phyloP scores from a whole-genome alignment of 2,797 vertebrate genomes.

The Notolabrus celidotus region DNA sequence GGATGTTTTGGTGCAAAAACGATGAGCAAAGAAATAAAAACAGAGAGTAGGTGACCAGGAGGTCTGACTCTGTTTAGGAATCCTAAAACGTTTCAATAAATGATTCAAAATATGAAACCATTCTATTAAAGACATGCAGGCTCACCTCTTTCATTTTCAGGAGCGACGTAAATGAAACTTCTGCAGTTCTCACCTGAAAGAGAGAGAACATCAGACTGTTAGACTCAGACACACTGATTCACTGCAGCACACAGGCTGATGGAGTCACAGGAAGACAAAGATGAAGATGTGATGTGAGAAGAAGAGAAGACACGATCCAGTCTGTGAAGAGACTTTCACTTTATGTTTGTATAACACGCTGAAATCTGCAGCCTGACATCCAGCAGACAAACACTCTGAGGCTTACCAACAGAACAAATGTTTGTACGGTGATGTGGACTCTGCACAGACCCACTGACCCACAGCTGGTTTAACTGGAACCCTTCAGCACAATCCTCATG shows the following conservation, averaged over 20 bases:
- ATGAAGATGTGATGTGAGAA: slow-evolving; percentile 14
- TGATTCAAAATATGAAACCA: neutral
- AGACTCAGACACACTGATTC: neutral
- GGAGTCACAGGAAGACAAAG: neutral
- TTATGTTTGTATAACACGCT: slow-evolving; percentile 16
- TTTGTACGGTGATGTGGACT: neutral
- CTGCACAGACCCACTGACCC: neutral
- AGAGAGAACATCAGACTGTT: slow-evolving; percentile 37
- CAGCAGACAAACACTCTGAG: slow-evolving; percentile 4
- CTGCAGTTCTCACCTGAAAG: slow-evolving; percentile 91
- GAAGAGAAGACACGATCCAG: slow-evolving; percentile 29
- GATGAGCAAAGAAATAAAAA: no score
- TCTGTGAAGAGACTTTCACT: slow-evolving; percentile 32
- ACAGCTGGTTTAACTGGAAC: no score
- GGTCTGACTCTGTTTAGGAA: no score
- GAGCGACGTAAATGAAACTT: slow-evolving; percentile 90
- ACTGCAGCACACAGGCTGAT: slow-evolving; percentile 1
- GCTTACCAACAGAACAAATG: slow-evolving; percentile 12
- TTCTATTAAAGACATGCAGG: neutral
- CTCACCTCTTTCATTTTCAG: slow-evolving; percentile 90
- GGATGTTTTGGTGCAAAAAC: no score
- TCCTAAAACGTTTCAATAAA: no score
- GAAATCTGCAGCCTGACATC: slow-evolving; percentile 6
- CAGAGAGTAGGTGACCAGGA: no score
- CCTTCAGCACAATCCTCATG: no score